phyloP scores from a whole-genome alignment of 2,113 vertebrate species.

The Cervus canadensis region DNA sequence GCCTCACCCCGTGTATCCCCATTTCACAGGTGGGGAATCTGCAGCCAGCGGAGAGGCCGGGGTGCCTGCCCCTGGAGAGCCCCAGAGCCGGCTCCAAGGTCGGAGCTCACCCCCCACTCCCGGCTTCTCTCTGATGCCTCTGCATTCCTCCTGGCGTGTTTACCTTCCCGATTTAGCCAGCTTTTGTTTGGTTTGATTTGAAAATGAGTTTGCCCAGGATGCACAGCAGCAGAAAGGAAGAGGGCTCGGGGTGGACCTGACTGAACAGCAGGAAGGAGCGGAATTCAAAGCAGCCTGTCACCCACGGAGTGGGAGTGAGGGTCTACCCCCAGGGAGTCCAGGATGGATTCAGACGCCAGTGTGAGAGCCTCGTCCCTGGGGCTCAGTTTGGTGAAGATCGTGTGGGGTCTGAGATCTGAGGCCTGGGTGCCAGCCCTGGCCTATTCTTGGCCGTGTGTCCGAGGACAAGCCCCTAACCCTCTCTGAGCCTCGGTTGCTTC shows the following conservation, averaged over 20 bases:
- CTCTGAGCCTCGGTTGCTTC: background rate
- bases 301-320: background rate
- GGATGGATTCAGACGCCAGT: accelerated
- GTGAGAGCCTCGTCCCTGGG: accelerated
- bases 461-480: background rate
- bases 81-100: background rate
- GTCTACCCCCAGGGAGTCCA: background rate
- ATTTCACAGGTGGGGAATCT: background rate
- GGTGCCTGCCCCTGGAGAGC: background rate
- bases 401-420: background rate
- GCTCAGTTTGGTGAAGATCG: accelerated
- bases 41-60: accelerated
- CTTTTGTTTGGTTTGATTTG: slow-evolving; percentile 43
- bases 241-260: accelerated
- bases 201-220: background rate
- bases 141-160: background rate
- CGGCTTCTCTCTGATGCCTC: background rate
- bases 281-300: background rate
- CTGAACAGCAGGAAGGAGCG: background rate
- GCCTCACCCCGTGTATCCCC: accelerated
- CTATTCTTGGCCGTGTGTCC: background rate
- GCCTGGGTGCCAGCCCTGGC: background rate
- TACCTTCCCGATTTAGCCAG: background rate
- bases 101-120: accelerated
- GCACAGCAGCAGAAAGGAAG: background rate